A percentile compares a stretch with the other conserved stretches of the same genome.
Conservation (phyloP, 2,113 vertebrate species). For the Sula dactylatra region DNA sequence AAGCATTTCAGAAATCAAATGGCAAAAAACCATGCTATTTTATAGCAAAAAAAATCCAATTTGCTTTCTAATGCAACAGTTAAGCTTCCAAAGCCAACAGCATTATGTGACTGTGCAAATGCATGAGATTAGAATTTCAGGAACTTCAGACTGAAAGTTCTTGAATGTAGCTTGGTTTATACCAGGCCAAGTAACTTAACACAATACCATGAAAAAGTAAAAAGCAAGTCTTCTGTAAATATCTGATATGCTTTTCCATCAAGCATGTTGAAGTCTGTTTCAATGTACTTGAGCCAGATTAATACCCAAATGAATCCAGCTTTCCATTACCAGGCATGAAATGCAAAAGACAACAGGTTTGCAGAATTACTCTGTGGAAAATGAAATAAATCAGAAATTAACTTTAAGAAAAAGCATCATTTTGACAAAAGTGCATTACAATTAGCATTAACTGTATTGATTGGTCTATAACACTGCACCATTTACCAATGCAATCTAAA, state of each 20-base stretch:
- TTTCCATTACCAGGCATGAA: constrained; percentile 30
- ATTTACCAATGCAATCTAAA: constrained; percentile 47
- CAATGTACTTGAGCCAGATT: not conserved
- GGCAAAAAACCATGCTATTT: not conserved
- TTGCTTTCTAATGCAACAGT: constrained; percentile 29
- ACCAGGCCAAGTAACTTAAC: not conserved
- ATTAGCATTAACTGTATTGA: constrained; percentile 65
- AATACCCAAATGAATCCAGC: constrained; percentile 11
- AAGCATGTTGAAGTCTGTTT: not conserved
- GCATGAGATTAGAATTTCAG: not conserved
- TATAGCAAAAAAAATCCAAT: not conserved
- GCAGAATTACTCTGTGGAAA: constrained; percentile 47
- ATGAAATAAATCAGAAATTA: constrained; percentile 65
- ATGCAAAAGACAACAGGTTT: constrained; percentile 25
- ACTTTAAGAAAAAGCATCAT: constrained; percentile 51
- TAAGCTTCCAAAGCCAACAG: not conserved
- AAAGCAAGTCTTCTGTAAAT: not conserved
- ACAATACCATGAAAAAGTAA: not conserved
- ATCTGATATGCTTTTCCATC: not conserved
- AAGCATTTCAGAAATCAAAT: constrained; percentile 19
- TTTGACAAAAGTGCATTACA: constrained; percentile 65
- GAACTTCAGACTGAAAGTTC: not conserved
- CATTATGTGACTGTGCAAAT: not conserved
- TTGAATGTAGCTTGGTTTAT: not conserved
- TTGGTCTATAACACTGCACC: constrained; percentile 21